A percentile compares a stretch with the other conserved stretches of the same genome.
phyloP scores from a whole-genome alignment of 2,888 invertebrate genomes.

The Thelaira solivaga region DNA sequence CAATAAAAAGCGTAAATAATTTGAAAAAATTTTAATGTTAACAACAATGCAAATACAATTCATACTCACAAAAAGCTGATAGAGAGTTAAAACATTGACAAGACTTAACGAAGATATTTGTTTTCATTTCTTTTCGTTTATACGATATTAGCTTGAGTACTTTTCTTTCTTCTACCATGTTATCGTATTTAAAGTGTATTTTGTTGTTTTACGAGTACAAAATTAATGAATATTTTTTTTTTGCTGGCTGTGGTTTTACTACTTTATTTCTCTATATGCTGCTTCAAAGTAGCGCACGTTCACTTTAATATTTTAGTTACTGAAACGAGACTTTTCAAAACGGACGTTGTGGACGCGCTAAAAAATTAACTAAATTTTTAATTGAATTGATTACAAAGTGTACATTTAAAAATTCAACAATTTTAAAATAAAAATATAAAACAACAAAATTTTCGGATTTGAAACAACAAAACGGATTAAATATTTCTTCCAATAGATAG shows the following conservation, averaged over 20 bases:
- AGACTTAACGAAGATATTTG: conserved; percentile 18
- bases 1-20: no score
- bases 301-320: conserved; percentile 68
- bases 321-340: conserved; percentile 72
- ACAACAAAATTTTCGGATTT: background rate
- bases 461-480: conserved; percentile 3
- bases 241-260: conserved; percentile 21
- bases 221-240: background rate
- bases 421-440: conserved; percentile 12
- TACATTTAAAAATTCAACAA: background rate
- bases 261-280: conserved; percentile 42
- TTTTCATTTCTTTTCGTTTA: background rate
- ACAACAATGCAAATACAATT: background rate
- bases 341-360: conserved; percentile 67
- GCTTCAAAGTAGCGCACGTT: conserved; percentile 33
- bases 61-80: background rate
- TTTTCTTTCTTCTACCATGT: conserved; percentile 8
- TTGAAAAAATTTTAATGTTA: background rate
- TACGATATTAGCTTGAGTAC: background rate
- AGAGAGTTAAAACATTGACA: background rate
- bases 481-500: background rate
- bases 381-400: conserved; percentile 5
- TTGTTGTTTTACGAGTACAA: background rate
- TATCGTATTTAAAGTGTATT: background rate
- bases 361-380: conserved; percentile 17